Percentiles rank a stretch among this genome's conserved stretches.
Conservation (phyloP, 2,797 vertebrate genomes). For the Paedocypris micromegethes region DNA sequence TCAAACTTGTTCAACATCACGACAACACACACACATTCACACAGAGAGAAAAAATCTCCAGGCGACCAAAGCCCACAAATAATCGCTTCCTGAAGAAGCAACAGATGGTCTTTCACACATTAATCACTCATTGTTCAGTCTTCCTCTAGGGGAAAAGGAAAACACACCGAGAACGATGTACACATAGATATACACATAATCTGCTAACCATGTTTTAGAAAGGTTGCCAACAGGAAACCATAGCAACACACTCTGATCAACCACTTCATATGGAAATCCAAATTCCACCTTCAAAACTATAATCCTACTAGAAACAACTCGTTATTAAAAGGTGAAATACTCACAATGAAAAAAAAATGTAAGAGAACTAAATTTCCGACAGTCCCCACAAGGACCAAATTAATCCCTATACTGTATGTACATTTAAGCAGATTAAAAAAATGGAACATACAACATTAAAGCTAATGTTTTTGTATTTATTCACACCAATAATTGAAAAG, state of each 20-base stretch:
- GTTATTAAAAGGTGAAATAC: background rate
- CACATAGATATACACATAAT: slow-evolving; percentile 6
- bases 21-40: background rate
- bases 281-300: background rate
- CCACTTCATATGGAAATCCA: background rate
- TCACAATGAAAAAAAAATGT: background rate
- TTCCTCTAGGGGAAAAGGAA: background rate
- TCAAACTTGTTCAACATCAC: background rate
- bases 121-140: slow-evolving; percentile 13
- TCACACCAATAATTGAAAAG: background rate
- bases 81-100: slow-evolving; percentile 42
- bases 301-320: background rate
- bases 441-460: too few species aligned
- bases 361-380: too few species aligned
- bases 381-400: too few species aligned
- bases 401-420: too few species aligned
- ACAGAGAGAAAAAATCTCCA: background rate
- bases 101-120: slow-evolving; percentile 22
- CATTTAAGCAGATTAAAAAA: too few species aligned
- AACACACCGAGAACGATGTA: slow-evolving; percentile 11
- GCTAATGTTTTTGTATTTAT: too few species aligned
- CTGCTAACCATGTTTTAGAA: slow-evolving; percentile 11
- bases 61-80: slow-evolving; percentile 44
- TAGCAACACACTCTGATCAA: slow-evolving; percentile 21
- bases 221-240: slow-evolving; percentile 35